Conservation (phyloP, 2,113 vertebrate genomes). For the Chrysochloris asiatica region DNA sequence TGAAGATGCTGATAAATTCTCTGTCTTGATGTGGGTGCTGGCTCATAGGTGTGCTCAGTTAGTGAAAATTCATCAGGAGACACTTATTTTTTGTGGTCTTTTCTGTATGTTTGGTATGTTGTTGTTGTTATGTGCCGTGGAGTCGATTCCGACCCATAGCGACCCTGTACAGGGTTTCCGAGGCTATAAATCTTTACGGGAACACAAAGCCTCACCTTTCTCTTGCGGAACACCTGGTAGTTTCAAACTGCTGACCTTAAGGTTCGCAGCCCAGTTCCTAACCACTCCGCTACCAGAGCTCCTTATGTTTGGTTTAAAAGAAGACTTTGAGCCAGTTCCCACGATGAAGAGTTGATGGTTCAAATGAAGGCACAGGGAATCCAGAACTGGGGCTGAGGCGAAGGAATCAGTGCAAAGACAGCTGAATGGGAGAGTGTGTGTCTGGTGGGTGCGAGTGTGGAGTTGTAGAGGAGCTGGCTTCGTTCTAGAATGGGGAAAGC, state of each 20-base stretch:
- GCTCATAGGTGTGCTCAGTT: background rate
- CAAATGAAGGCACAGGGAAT: background rate
- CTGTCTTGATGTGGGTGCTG: background rate
- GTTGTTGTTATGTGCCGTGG: too few relatives aligned
- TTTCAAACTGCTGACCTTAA: too few relatives aligned
- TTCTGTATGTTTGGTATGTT: background rate
- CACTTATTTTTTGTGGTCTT: background rate
- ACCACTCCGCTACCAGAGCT: too few relatives aligned
- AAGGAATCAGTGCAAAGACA: background rate
- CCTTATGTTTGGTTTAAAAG: background rate
- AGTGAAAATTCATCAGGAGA: background rate
- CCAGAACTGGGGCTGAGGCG: background rate
- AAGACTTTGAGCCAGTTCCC: background rate
- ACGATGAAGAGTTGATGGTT: background rate
- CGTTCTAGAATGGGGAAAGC: too few relatives aligned
- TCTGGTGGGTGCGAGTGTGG: too few relatives aligned
- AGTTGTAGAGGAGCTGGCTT: background rate
- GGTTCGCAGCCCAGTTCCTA: too few relatives aligned
- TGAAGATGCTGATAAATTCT: background rate
- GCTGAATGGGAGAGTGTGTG: background rate
- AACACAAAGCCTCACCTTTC: too few relatives aligned
- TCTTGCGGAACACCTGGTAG: too few relatives aligned
- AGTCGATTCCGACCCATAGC: too few relatives aligned
- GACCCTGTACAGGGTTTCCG: too few relatives aligned
- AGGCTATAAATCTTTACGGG: too few relatives aligned